These are phyloP conservation scores for Charaxes varanes DNA, from an alignment of 1,140 invertebrate species.

Conservation along the genomic window DNA sequence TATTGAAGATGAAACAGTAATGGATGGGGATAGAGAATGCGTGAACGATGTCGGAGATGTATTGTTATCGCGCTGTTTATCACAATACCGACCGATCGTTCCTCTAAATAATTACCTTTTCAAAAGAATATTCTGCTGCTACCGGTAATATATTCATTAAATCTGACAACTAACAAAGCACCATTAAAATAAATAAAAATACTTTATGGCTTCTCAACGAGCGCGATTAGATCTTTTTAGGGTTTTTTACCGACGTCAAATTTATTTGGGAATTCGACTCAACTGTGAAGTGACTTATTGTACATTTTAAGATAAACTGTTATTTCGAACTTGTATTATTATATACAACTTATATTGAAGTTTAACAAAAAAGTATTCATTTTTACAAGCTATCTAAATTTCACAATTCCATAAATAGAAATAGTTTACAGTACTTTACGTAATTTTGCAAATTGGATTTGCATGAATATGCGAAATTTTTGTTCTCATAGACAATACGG, in stretches of 20 bases:
- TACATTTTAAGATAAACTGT: conserved; percentile 16
- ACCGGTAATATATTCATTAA: conserved; percentile 70
- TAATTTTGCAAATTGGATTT: too few species aligned
- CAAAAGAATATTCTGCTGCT: conserved; percentile 59
- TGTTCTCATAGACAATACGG: too few species aligned
- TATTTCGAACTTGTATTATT: conserved; percentile 18
- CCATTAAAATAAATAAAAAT: conserved; percentile 63
- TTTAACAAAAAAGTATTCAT: conserved; percentile 1
- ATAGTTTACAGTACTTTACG: too few species aligned
- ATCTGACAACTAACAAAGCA: conserved; percentile 65
- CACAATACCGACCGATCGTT: conserved; percentile 57
- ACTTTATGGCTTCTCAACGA: conserved; percentile 35
- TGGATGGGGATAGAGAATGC: conserved; percentile 70
- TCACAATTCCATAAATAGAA: too few species aligned
- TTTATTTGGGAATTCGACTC: conserved; percentile 17
- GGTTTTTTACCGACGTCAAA: conserved; percentile 23
- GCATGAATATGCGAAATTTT: too few species aligned
- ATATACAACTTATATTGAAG: conserved; percentile 4
- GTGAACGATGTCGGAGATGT: conserved; percentile 68
- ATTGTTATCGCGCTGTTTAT: conserved; percentile 71
- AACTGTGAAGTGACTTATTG: conserved; percentile 14
- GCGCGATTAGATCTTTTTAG: conserved; percentile 17
- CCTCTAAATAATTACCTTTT: conserved; percentile 69
- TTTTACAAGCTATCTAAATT: too few species aligned
- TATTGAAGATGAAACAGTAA: conserved; percentile 72